phyloP scores from a whole-genome alignment of 2,888 invertebrate genomes.

The Mycalesis mineus region DNA sequence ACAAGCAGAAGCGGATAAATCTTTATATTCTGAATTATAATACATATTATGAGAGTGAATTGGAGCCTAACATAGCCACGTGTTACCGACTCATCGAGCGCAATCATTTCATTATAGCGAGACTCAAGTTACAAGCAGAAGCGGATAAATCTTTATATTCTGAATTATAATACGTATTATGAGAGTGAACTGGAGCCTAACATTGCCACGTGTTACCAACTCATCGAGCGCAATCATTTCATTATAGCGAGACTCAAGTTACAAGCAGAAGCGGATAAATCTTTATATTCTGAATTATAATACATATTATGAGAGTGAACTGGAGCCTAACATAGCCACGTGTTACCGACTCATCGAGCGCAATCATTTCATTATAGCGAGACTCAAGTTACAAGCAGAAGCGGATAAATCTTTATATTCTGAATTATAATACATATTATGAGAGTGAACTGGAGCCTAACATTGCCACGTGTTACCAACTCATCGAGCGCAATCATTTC shows the following conservation, averaged over 20 bases:
- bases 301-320: background rate
- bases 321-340: background rate
- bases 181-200: background rate
- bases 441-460: background rate
- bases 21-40: too few relatives aligned
- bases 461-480: slow-evolving; percentile 12
- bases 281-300: background rate
- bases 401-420: too few relatives aligned
- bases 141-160: slow-evolving; percentile 2
- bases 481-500: slow-evolving; percentile 21
- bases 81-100: slow-evolving; percentile 24
- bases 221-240: slow-evolving; percentile 21
- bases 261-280: slow-evolving; percentile 7
- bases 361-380: slow-evolving; percentile 15
- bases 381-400: slow-evolving; percentile 3
- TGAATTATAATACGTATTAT: background rate
- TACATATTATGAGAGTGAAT: background rate
- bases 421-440: background rate
- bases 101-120: slow-evolving; percentile 17
- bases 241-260: slow-evolving; percentile 3
- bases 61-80: slow-evolving; percentile 14
- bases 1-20: slow-evolving; percentile 13
- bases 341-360: slow-evolving; percentile 22
- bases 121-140: slow-evolving; percentile 9
- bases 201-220: slow-evolving; percentile 12